These are phyloP conservation scores for Hipparchia sbordonii DNA, from an alignment of 2,888 invertebrate genomes.

Conservation along the genomic window DNA sequence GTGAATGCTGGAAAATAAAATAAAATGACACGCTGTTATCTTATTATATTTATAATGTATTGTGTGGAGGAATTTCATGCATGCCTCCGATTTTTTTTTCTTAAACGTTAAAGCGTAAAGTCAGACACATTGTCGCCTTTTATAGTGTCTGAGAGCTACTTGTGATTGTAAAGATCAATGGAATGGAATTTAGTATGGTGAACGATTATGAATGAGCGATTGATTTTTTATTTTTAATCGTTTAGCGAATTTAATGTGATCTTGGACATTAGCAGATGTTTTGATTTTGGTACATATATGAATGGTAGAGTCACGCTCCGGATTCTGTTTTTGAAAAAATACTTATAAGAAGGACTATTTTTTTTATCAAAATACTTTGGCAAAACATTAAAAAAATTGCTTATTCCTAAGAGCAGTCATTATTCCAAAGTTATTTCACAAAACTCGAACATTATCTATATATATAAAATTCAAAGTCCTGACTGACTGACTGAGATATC, in stretches of 20 bases:
- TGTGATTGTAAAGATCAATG: constrained; percentile 54
- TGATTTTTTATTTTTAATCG: constrained; percentile 42
- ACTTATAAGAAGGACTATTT: too few relatives aligned
- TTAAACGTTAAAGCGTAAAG: constrained; percentile 44
- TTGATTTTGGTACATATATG: background rate
- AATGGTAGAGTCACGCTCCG: too few relatives aligned
- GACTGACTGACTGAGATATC: too few relatives aligned
- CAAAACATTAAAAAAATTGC: too few relatives aligned
- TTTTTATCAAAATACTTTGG: too few relatives aligned
- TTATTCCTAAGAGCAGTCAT: too few relatives aligned
- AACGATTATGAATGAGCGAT: constrained; percentile 55
- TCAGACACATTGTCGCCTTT: constrained; percentile 64
- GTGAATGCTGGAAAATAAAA: constrained; percentile 40
- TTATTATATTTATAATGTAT: constrained; percentile 67
- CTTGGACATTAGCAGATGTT: constrained; percentile 27
- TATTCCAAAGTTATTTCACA: too few relatives aligned
- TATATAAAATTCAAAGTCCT: too few relatives aligned
- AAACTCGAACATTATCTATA: too few relatives aligned
- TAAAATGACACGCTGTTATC: constrained; percentile 60
- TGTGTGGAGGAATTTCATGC: constrained; percentile 69
- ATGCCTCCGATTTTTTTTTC: constrained; percentile 61
- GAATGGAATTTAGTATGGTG: constrained; percentile 68
- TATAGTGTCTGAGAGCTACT: constrained; percentile 60
- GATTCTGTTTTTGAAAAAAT: too few relatives aligned
- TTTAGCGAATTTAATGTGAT: constrained; percentile 40